Evolutionary conservation across 2,888 invertebrate genomes (phyloP).

Genomic region (Ochropleura plecta): DNA sequence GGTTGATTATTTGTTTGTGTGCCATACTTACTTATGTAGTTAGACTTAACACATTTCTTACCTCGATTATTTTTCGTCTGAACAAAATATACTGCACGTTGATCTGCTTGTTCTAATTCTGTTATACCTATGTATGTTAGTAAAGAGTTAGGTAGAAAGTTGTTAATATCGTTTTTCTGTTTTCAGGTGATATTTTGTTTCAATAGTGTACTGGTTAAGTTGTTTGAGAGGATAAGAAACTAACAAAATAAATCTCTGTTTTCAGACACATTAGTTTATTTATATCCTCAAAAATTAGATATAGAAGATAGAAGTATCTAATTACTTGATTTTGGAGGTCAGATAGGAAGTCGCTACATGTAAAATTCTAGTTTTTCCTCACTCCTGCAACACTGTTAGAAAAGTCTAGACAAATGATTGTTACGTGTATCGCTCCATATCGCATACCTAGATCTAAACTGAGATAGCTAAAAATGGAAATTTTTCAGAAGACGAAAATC

Average conservation of each 20-base stretch:
- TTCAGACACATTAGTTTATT: no score
- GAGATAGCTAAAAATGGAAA: no score
- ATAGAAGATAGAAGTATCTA: not conserved
- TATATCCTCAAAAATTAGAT: no score
- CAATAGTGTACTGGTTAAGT: no score
- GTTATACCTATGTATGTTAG: not conserved
- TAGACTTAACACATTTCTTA: not conserved
- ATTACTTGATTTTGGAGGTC: not conserved
- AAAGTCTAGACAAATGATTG: not conserved
- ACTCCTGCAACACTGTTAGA: not conserved
- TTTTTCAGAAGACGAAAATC: no score
- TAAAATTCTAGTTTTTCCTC: not conserved
- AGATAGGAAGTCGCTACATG: not conserved
- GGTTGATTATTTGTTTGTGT: not conserved
- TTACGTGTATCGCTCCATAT: not conserved
- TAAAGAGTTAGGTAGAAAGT: no score
- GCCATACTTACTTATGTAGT: not conserved
- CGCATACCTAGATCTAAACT: no score
- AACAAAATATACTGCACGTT: not conserved
- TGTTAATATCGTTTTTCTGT: no score
- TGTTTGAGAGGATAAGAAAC: no score
- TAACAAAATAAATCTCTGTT: no score
- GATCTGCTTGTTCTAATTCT: not conserved
- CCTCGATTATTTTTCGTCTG: not conserved
- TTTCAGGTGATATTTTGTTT: no score